Base-by-base conservation (phyloP, 2,888 invertebrate species). In the Zygogramma bicolorata region DNA sequence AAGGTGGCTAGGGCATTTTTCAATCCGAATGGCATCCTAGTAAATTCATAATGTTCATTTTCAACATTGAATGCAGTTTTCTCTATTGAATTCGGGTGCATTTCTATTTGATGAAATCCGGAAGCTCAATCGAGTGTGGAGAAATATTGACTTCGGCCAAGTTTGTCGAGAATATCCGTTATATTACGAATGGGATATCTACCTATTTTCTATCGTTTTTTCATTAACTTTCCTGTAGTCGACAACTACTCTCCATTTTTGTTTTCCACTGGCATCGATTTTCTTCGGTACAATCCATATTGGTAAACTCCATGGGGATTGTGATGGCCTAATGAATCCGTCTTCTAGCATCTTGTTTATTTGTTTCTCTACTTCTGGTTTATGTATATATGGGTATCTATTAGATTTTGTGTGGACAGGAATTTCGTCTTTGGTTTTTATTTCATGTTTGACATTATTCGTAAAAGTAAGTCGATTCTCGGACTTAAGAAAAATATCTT, bases 61-160 rank as follows among this genome's bases (percentile, higher is more conserved):
- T 67, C 72, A 6, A 65, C 29, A 10, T 57, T 63, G 31, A 73
- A 75, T 13, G 65, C 70, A 2, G 74, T 74, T 67, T 72, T 71
- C 46, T 67, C 10, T 18, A 68, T 65, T n/a, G 34, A 34, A 27
- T 62, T 15, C 18, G 63, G 46, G n/a, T 69, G 13, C 49, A 73
- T 71, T 70, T 73, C 66, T 27, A 75, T 71, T 57, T 74, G 76
- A 38, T 76, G 74, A 57, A 69, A 75, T 29, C 67, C 73, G 7
- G 53, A 66, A 6, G 68, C 60, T 22, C 60, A 20, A 15, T 68
- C 68, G 27, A 68, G 29, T 6, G 46, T 69, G 15, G 63, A 20
- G 8, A 69, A 69, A 38, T 69, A 69, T 10, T 60, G 46, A 34
- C 57, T 27, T 46, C 57, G 15, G 6, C 69, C 69, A 13, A 69